Evolutionary conservation across 2,113 vertebrate species (phyloP).

Genomic region (Pachypanchax playfairii): DNA sequence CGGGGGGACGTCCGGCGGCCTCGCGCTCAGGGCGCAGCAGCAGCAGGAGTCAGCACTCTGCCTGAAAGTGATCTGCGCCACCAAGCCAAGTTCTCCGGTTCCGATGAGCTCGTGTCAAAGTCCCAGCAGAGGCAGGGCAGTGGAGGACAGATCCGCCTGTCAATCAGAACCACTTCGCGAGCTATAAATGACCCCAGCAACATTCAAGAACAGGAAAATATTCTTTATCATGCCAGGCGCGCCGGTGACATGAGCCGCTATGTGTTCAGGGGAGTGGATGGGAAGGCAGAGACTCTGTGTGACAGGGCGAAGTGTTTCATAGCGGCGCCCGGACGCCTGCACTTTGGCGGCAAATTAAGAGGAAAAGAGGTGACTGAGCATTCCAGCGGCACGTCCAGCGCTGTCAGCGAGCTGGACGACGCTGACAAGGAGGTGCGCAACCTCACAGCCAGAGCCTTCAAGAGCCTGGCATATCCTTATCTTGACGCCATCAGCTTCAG

Average conservation of each 20-base stretch:
- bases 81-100: conserved; percentile 76
- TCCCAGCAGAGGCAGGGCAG: conserved; percentile 67
- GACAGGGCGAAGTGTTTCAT: conserved; percentile 76
- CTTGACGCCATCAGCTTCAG: conserved; percentile 87
- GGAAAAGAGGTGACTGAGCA: conserved; percentile 81
- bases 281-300: conserved; percentile 59
- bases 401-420: conserved; percentile 92
- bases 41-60: conserved; percentile 82
- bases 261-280: conserved; percentile 74
- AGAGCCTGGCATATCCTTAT: conserved; percentile 91
- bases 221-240: conserved; percentile 82
- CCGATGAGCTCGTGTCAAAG: too few relatives aligned
- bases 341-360: conserved; percentile 80
- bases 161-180: conserved; percentile 90
- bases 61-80: conserved; percentile 78
- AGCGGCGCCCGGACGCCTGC: conserved; percentile 83
- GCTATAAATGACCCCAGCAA: conserved; percentile 92
- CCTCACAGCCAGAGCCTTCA: conserved; percentile 91
- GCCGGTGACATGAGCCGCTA: conserved; percentile 85
- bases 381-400: conserved; percentile 92
- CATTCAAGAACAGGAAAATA: conserved; percentile 81
- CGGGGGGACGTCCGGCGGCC: conserved; percentile 38
- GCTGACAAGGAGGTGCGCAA: conserved; percentile 95
- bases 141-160: conserved; percentile 91
- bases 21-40: conserved; percentile 73